A percentile compares a stretch with the other conserved stretches of the same genome.
Conservation (phyloP, 1,140 invertebrate species). For the Dolichoris vasculosae region DNA sequence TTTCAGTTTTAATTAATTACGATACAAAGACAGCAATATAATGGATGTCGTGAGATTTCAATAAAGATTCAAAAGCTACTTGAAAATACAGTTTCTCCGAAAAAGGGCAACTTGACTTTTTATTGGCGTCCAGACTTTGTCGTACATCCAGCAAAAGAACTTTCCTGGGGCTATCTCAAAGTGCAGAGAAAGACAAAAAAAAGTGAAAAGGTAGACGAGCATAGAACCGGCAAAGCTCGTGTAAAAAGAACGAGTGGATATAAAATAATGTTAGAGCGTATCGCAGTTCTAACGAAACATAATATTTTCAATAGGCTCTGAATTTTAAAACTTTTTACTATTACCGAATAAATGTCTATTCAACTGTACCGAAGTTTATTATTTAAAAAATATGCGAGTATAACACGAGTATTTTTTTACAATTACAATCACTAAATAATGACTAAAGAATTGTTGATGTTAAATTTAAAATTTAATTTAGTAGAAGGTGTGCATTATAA, state of each 20-base stretch:
- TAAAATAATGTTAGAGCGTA: not conserved
- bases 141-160: slow-evolving; percentile 24
- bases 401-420: not conserved
- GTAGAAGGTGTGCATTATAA: too few relatives aligned
- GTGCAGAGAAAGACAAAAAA: not conserved
- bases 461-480: not conserved
- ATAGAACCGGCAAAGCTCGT: slow-evolving; percentile 1
- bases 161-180: slow-evolving; percentile 35
- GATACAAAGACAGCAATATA: not conserved
- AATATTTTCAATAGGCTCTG: not conserved
- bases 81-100: not conserved
- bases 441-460: too few relatives aligned
- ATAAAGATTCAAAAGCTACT: slow-evolving; percentile 31
- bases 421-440: too few relatives aligned
- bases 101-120: slow-evolving; percentile 23
- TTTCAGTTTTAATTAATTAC: not conserved
- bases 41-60: not conserved
- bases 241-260: not conserved
- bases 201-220: slow-evolving; percentile 2
- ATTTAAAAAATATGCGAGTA: not conserved
- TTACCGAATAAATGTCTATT: not conserved
- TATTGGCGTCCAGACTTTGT: slow-evolving; percentile 28
- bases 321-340: not conserved
- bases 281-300: not conserved
- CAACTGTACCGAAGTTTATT: not conserved